These are phyloP conservation scores for Thymelicus acteon DNA, from an alignment of 2,888 invertebrate genomes.

Conservation along the genomic window DNA sequence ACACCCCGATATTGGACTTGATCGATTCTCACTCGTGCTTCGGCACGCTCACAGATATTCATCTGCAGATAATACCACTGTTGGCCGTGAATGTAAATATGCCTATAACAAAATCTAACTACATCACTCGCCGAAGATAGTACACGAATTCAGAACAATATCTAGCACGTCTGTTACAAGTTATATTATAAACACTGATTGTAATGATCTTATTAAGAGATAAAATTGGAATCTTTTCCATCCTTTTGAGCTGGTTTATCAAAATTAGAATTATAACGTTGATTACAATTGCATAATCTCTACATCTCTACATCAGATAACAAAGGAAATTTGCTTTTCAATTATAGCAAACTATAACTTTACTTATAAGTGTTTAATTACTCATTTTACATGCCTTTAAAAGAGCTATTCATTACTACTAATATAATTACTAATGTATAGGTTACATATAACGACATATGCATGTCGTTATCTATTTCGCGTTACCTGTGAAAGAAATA, in stretches of 20 bases:
- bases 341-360: background rate
- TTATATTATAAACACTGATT: constrained; percentile 38
- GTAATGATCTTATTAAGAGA: constrained; percentile 7
- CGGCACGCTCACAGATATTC: constrained; percentile 69
- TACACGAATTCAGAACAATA: constrained; percentile 52
- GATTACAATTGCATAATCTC: constrained; percentile 6
- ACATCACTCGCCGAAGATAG: constrained; percentile 53
- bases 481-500: no score
- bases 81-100: constrained; percentile 56
- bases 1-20: constrained; percentile 50
- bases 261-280: background rate
- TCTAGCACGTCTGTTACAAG: constrained; percentile 40
- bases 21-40: constrained; percentile 35
- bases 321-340: background rate
- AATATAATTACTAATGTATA: background rate
- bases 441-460: no score
- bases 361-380: background rate
- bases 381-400: background rate
- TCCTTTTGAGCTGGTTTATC: background rate
- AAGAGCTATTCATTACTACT: no score
- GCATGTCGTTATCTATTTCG: background rate
- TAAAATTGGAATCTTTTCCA: background rate
- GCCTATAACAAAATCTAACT: constrained; percentile 49
- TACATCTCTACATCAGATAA: background rate
- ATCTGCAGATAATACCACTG: constrained; percentile 66